Conservation (phyloP, 1,140 invertebrate genomes). For the Trigoniulus corallinus region DNA sequence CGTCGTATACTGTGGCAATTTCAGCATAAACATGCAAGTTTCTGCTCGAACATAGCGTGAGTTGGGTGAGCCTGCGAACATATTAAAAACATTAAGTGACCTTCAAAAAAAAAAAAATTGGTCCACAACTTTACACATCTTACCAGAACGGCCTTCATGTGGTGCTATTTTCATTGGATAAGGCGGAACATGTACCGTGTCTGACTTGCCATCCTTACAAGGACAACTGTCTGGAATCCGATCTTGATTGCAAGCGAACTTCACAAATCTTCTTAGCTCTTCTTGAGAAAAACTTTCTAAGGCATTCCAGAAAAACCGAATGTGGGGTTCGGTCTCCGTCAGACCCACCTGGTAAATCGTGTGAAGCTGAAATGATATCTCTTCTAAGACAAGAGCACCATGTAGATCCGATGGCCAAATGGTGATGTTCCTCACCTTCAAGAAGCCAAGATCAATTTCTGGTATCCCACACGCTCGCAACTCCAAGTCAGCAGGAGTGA, state of each 20-base stretch:
- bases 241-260: conserved; percentile 29
- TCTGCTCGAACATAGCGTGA: conserved; percentile 24
- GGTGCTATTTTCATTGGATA: conserved; percentile 32
- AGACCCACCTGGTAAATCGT: conserved; percentile 30
- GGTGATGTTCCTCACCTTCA: conserved; percentile 24
- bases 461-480: conserved; percentile 26
- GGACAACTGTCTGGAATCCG: conserved; percentile 25
- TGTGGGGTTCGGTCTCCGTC: conserved; percentile 26
- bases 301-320: conserved; percentile 27
- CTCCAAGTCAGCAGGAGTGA: conserved; percentile 24
- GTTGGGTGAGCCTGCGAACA: conserved; percentile 21
- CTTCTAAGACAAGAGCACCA: conserved; percentile 3
- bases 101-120: not conserved
- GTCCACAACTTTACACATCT: conserved; percentile 1
- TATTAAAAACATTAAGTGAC: not conserved
- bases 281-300: conserved; percentile 24
- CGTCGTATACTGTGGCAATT: conserved; percentile 26
- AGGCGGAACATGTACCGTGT: conserved; percentile 25
- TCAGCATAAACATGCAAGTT: conserved; percentile 31
- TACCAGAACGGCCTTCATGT: conserved; percentile 23
- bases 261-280: conserved; percentile 27
- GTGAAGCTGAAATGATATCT: conserved; percentile 20
- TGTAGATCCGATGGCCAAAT: not conserved
- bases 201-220: conserved; percentile 21
- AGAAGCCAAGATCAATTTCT: conserved; percentile 23